phyloP scores from a whole-genome alignment of 2,888 invertebrate genomes.

The Malacosoma neustria region DNA sequence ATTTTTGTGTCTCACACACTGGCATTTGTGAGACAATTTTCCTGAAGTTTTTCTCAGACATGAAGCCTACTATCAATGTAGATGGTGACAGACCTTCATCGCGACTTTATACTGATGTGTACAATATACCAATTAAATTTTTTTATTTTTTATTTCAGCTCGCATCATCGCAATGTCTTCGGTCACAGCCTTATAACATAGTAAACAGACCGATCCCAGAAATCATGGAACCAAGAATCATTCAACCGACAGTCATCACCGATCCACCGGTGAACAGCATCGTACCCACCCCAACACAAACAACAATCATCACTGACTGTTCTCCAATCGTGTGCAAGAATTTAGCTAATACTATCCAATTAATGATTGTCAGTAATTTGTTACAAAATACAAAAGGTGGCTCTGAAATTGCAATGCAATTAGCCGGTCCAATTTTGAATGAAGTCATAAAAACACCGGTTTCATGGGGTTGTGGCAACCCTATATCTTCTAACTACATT shows the following conservation, averaged over 20 bases:
- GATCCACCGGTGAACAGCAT: slow-evolving; percentile 19
- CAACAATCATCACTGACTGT: slow-evolving; percentile 47
- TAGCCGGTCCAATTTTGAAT: slow-evolving; percentile 35
- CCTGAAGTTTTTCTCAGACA: too few species aligned
- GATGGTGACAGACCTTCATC: too few species aligned
- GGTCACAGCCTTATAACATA: slow-evolving; percentile 19
- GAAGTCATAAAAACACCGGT: slow-evolving; percentile 29
- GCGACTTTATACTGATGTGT: too few species aligned
- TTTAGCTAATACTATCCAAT: slow-evolving; percentile 44
- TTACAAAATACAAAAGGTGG: slow-evolving; percentile 34
- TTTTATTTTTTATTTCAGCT: slow-evolving; percentile 36
- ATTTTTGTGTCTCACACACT: too few species aligned
- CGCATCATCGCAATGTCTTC: slow-evolving; percentile 23
- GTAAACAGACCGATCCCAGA: slow-evolving; percentile 19
- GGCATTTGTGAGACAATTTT: too few species aligned
- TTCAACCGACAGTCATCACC: slow-evolving; percentile 20
- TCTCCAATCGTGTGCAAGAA: slow-evolving; percentile 49
- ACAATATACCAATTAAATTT: too few species aligned
- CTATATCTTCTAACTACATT: slow-evolving; percentile 17
- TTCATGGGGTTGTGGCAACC: slow-evolving; percentile 30
- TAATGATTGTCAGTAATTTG: slow-evolving; percentile 48
- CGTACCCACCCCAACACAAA: slow-evolving; percentile 20
- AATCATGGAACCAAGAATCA: slow-evolving; percentile 7
- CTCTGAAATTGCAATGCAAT: slow-evolving; percentile 27
- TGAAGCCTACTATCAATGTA: too few species aligned